phyloP scores from a whole-genome alignment of 2,888 invertebrate genomes.

The Caenorhabditis parvicauda region DNA sequence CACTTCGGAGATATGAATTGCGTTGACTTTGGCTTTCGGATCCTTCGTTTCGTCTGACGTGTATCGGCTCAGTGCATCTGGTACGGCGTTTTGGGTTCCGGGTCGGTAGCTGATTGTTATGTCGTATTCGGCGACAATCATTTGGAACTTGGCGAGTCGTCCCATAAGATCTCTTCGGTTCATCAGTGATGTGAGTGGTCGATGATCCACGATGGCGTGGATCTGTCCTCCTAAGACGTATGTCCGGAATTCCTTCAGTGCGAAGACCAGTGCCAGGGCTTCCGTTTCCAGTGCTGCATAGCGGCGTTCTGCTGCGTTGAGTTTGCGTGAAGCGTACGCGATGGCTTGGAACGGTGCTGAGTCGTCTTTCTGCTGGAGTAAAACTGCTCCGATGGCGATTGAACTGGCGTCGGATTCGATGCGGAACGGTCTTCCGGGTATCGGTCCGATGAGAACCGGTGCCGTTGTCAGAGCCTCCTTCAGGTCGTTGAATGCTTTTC shows the following conservation, averaged over 20 bases:
- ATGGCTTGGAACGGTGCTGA: slow-evolving; percentile 7
- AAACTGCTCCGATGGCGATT: slow-evolving; percentile 17
- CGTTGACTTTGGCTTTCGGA: not conserved
- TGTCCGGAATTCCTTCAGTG: slow-evolving; percentile 9
- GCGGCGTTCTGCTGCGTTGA: slow-evolving; percentile 6
- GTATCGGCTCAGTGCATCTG: slow-evolving; percentile 3
- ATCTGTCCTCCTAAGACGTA: slow-evolving; percentile 13
- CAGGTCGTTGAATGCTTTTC: slow-evolving; percentile 19
- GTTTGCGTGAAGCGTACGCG: slow-evolving; percentile 12
- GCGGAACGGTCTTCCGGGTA: slow-evolving; percentile 1
- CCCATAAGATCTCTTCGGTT: slow-evolving; percentile 4
- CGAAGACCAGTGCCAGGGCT: slow-evolving; percentile 16
- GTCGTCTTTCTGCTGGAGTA: slow-evolving; percentile 11
- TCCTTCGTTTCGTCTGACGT: not conserved
- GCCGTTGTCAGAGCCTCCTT: slow-evolving; percentile 11
- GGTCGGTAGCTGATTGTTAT: slow-evolving; percentile 4
- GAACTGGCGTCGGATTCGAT: slow-evolving; percentile 24
- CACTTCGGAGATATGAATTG: not conserved
- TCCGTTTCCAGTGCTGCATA: slow-evolving; percentile 21
- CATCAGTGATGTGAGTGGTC: slow-evolving; percentile 4
- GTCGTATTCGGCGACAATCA: not conserved
- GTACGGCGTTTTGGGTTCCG: slow-evolving; percentile 27
- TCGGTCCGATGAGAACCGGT: slow-evolving; percentile 20
- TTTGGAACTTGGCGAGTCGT: slow-evolving; percentile 1
- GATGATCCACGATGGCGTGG: slow-evolving; percentile 7